Base-by-base conservation (phyloP, 2,797 vertebrate genomes). In the Poeciliopsis gracilis region DNA sequence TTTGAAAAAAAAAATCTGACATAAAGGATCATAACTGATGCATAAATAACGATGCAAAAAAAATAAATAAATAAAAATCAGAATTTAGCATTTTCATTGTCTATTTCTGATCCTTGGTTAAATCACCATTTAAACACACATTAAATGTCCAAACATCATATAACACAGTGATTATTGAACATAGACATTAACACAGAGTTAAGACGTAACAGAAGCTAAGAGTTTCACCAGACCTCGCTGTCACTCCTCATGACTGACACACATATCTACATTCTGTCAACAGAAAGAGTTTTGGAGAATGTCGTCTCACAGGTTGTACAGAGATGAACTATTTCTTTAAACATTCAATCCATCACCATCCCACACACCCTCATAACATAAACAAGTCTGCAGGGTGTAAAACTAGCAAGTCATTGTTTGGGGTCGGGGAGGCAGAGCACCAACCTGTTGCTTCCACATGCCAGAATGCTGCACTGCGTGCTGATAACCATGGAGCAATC, bases 401-500 rank as follows among this genome's bases (percentile, higher is more conserved):
- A 59, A 70, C 16, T 20, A 66, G 49, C 76, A 69, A 46, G 53
- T 76, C 23, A 77, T 33, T 66, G n/a, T 73, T 85, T 85, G 69
- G 43, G 4, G 15, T 33, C 46, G 41, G 28, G 30, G 49, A 77
- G 73, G 69, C n/a, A 49, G n/a, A 78, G 63, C 77, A 79, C 84
- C 75, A 90, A 99, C 98, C 98, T 97, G 96, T 99, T 99, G 94
- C 97, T 99, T 80, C 98, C 98, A 89, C 97, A 98, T 81, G 97
- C 97, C 82, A 98, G 86, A 33, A 97, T 96, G 85, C 86, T 95
- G 83, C 95, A 92, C 49, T 95, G 95, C n/a, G 94, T 94, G n/a
- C 97, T 97, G 79, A 98, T 96, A 77, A 99, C 93, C 96, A 99
- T 97, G 83, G 98, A 99, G 84, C 97, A 97, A 89, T 99, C 98